Conservation (phyloP, 2,888 invertebrate species). For the Alviniconcha strummeri region DNA sequence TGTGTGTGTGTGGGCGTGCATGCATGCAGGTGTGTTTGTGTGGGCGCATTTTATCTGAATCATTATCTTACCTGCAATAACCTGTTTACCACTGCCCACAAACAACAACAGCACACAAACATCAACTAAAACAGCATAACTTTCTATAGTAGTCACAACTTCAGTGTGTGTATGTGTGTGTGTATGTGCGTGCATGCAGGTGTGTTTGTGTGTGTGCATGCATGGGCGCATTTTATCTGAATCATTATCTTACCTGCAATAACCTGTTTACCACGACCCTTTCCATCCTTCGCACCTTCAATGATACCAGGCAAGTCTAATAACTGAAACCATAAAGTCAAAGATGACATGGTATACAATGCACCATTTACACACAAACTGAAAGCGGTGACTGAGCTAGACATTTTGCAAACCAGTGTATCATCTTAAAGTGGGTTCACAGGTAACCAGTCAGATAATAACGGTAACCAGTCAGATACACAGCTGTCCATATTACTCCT, state of each 20-base stretch:
- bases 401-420: background rate
- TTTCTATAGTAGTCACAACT: background rate
- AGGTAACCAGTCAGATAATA: background rate
- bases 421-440: background rate
- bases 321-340: conserved; percentile 78
- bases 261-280: conserved; percentile 98
- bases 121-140: background rate
- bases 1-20: too few relatives aligned
- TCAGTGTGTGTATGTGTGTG: background rate
- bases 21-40: too few relatives aligned
- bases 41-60: too few relatives aligned
- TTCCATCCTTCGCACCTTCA: conserved; percentile 99
- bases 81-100: conserved; percentile 89
- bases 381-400: too few relatives aligned
- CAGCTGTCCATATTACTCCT: too few relatives aligned
- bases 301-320: conserved; percentile 99
- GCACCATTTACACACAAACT: background rate
- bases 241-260: conserved; percentile 81
- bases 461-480: too few relatives aligned
- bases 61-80: conserved; percentile 83
- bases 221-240: too few relatives aligned
- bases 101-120: background rate
- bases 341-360: background rate
- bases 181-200: too few relatives aligned
- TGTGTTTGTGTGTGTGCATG: too few relatives aligned